These are phyloP conservation scores for Trematocara macrostoma DNA, from an alignment of 2,113 vertebrate species.

Conservation along the genomic window DNA sequence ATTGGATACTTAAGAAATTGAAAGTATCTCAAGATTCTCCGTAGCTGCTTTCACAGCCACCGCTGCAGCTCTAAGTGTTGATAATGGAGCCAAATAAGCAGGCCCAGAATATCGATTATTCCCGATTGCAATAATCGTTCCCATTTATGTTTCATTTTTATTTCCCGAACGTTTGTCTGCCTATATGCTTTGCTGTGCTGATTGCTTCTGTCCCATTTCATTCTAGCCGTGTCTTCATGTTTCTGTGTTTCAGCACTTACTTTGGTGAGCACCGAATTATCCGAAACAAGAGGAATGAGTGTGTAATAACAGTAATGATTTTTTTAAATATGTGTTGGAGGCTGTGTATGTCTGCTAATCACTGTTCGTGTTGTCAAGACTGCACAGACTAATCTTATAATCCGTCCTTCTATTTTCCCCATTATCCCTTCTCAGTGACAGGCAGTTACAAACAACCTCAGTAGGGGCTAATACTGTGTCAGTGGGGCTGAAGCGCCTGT, in stretches of 20 bases:
- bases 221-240: neutral
- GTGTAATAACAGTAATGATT: neutral
- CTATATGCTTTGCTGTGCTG: neutral
- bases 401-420: conserved; percentile 37
- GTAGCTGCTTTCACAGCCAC: neutral
- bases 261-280: neutral
- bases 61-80: neutral
- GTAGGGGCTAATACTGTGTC: conserved; percentile 41
- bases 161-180: neutral
- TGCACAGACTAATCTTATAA: conserved; percentile 39
- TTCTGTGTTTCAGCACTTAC: neutral
- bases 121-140: neutral
- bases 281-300: neutral
- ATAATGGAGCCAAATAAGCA: neutral
- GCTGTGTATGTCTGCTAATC: conserved; percentile 8
- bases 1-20: neutral
- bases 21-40: neutral
- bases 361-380: conserved; percentile 14
- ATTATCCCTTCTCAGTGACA: conserved; percentile 50
- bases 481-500: conserved; percentile 21
- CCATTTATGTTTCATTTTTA: neutral
- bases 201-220: neutral
- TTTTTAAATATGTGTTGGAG: neutral
- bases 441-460: conserved; percentile 47
- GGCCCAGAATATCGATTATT: neutral